These are phyloP conservation scores for Samia ricini DNA, from an alignment of 1,140 invertebrate genomes.

Conservation along the genomic window DNA sequence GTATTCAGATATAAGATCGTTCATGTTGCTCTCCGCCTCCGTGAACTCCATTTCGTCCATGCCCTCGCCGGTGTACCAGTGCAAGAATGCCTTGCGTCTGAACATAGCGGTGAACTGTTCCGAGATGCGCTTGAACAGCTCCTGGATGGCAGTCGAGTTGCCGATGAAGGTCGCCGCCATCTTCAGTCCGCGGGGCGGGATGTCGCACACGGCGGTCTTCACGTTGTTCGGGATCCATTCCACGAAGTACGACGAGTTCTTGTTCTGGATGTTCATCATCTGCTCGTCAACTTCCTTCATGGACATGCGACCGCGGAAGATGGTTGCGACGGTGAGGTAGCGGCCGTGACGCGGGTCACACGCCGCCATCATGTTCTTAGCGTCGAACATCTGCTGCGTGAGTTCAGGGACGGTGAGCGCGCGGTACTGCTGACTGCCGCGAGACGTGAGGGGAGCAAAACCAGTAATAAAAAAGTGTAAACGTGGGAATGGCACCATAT, in stretches of 20 bases:
- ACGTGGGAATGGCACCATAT: constrained; percentile 84
- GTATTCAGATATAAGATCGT: constrained; percentile 79
- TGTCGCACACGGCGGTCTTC: constrained; percentile 79
- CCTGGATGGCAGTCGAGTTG: constrained; percentile 87
- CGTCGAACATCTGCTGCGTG: constrained; percentile 82
- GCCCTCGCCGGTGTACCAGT: constrained; percentile 88
- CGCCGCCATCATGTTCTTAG: constrained; percentile 96
- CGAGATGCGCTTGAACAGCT: constrained; percentile 79
- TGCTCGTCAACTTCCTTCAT: constrained; percentile 95
- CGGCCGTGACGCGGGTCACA: constrained; percentile 87
- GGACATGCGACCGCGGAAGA: constrained; percentile 89
- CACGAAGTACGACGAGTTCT: constrained; percentile 84
- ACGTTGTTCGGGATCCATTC: constrained; percentile 88
- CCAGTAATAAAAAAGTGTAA: constrained; percentile 98
- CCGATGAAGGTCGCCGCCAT: constrained; percentile 87
- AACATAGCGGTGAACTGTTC: constrained; percentile 88
- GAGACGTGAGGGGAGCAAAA: constrained; percentile 78
- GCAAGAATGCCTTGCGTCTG: constrained; percentile 86
- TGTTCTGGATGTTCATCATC: constrained; percentile 84
- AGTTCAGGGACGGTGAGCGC: background rate
- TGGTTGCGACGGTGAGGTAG: constrained; percentile 81
- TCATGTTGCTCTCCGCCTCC: constrained; percentile 82
- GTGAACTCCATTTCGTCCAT: constrained; percentile 93
- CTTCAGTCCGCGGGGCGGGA: constrained; percentile 81
- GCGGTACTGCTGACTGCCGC: constrained; percentile 2